These are phyloP conservation scores for Sprattus sprattus DNA, from an alignment of 2,113 vertebrate genomes.

Conservation along the genomic window DNA sequence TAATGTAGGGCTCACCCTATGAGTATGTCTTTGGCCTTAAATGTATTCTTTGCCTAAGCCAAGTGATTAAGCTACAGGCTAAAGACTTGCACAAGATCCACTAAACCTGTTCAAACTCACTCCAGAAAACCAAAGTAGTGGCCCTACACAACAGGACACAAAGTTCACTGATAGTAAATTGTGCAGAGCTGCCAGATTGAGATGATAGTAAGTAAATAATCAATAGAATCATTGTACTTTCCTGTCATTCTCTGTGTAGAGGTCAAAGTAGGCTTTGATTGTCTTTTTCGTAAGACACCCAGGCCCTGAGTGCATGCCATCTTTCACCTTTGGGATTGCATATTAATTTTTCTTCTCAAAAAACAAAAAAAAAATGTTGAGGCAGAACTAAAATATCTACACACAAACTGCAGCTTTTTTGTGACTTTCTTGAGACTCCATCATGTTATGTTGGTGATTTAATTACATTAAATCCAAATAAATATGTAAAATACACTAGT, in stretches of 20 bases:
- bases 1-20: background rate
- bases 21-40: background rate
- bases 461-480: no score
- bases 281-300: background rate
- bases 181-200: conserved; percentile 36
- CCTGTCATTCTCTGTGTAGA: background rate
- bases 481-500: no score
- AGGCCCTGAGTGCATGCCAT: background rate
- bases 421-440: no score
- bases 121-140: background rate
- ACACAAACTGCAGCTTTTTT: no score
- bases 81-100: background rate
- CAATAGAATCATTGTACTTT: conserved; percentile 34
- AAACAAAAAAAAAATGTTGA: background rate
- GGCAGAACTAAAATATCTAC: no score
- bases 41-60: background rate
- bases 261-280: conserved; percentile 12
- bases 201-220: conserved; percentile 38
- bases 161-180: conserved; percentile 60
- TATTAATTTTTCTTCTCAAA: background rate
- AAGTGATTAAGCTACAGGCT: background rate
- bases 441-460: no score
- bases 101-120: background rate
- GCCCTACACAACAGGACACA: conserved; percentile 39
- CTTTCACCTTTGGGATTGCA: background rate